These are phyloP conservation scores for Dynastes tityus DNA, from an alignment of 2,888 invertebrate species.

Conservation along the genomic window DNA sequence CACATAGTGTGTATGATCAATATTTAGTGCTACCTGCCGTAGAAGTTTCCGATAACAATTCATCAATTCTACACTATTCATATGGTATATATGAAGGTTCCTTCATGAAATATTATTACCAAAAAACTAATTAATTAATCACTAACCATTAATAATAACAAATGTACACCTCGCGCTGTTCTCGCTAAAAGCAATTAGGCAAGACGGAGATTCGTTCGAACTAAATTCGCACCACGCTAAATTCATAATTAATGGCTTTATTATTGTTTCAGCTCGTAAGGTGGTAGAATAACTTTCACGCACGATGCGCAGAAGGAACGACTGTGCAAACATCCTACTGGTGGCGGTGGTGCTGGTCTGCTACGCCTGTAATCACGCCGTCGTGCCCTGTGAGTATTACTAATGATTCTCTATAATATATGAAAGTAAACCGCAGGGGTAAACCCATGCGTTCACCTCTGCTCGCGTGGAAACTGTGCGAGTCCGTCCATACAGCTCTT, in stretches of 20 bases:
- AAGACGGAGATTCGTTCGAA: too few species aligned
- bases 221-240: too few species aligned
- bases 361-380: conserved; percentile 55
- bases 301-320: conserved; percentile 61
- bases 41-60: too few species aligned
- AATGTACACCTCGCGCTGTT: too few species aligned
- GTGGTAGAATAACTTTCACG: conserved; percentile 55
- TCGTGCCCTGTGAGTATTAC: conserved; percentile 48
- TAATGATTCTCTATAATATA: conserved; percentile 28
- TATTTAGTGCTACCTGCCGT: too few species aligned
- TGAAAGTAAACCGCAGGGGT: conserved; percentile 35
- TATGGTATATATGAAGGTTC: too few species aligned
- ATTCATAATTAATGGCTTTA: conserved; percentile 25
- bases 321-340: conserved; percentile 60
- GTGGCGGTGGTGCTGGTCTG: conserved; percentile 62
- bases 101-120: too few species aligned
- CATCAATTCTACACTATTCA: too few species aligned
- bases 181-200: too few species aligned
- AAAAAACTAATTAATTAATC: too few species aligned
- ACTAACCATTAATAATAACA: too few species aligned
- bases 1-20: too few species aligned
- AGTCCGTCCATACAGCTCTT: conserved; percentile 4
- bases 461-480: neutral
- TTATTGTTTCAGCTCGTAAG: conserved; percentile 53
- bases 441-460: conserved; percentile 17